Percentiles rank a stretch among this genome's conserved stretches.
Evolutionary conservation across 1,140 invertebrate species (phyloP).

Genomic region (Bilobella aurantiaca): DNA sequence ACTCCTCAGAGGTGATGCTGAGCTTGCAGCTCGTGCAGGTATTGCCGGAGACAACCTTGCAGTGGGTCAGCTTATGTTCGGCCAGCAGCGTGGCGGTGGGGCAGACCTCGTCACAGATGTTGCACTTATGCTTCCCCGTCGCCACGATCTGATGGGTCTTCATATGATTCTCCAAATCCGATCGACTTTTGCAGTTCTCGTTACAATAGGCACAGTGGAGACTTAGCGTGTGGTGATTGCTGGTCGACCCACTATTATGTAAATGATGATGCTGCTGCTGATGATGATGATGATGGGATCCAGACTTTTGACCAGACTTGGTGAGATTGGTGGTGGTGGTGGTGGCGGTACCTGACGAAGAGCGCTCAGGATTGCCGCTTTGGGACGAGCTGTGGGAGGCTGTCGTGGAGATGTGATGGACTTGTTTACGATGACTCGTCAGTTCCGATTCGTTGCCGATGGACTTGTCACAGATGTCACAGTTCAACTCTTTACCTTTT

Average conservation of each 20-base stretch:
- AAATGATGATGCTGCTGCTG: too few species aligned
- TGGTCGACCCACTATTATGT: constrained; percentile 2
- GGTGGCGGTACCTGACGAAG: too few species aligned
- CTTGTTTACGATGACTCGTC: constrained; percentile 54
- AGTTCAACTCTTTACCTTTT: constrained; percentile 38
- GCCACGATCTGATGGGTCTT: constrained; percentile 57
- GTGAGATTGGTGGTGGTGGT: constrained; percentile 11
- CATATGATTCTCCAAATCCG: constrained; percentile 81
- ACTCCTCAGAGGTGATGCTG: constrained; percentile 45
- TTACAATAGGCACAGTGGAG: constrained; percentile 79
- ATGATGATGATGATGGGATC: constrained; percentile 33
- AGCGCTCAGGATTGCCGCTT: too few species aligned
- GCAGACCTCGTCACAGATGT: constrained; percentile 88
- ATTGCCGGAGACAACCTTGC: constrained; percentile 65
- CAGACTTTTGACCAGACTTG: background rate
- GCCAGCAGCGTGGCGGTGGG: constrained; percentile 68
- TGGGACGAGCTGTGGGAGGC: too few species aligned
- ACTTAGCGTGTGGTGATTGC: constrained; percentile 46
- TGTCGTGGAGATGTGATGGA: constrained; percentile 48
- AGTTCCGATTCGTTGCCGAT: constrained; percentile 54
- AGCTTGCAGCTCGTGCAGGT: constrained; percentile 64
- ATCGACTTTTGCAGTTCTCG: constrained; percentile 71
- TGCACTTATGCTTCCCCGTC: constrained; percentile 77
- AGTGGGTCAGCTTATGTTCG: constrained; percentile 86
- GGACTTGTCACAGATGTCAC: constrained; percentile 54